phyloP scores from a whole-genome alignment of 2,888 invertebrate species.

The Trilocha varians region DNA sequence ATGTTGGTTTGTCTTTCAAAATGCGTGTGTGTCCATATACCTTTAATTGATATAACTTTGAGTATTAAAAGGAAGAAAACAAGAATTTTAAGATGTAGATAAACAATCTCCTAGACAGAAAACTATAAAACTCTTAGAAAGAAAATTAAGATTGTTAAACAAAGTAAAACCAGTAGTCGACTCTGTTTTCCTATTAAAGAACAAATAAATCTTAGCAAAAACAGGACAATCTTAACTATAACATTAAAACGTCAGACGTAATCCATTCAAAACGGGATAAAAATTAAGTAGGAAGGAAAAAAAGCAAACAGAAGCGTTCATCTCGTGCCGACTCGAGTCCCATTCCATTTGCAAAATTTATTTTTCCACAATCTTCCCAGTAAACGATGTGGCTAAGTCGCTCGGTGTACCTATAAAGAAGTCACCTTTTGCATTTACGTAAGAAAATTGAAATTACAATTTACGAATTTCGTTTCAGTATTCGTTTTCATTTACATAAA shows the following conservation, averaged over 20 bases:
- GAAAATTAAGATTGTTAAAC: too few relatives aligned
- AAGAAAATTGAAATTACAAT: constrained; percentile 20
- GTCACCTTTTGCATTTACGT: constrained; percentile 30
- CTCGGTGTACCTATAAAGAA: constrained; percentile 29
- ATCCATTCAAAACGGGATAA: constrained; percentile 1
- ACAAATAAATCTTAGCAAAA: too few relatives aligned
- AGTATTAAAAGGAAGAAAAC: too few relatives aligned
- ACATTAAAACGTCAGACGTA: not conserved
- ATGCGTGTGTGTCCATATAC: too few relatives aligned
- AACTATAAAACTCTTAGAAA: too few relatives aligned
- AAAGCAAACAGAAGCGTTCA: constrained; percentile 13
- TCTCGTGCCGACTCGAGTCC: constrained; percentile 22
- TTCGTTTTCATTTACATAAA: not conserved
- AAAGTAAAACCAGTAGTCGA: too few relatives aligned
- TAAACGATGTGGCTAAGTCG: constrained; percentile 32
- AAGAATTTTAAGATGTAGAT: too few relatives aligned
- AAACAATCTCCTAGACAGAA: too few relatives aligned
- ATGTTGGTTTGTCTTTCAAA: too few relatives aligned
- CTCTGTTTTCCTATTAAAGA: too few relatives aligned
- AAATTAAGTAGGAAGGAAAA: constrained; percentile 18
- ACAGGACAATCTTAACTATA: not conserved
- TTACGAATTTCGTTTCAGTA: constrained; percentile 1
- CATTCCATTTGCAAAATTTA: constrained; percentile 44
- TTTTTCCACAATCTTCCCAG: constrained; percentile 39
- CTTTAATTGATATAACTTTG: too few relatives aligned